phyloP scores from a whole-genome alignment of 2,113 vertebrate genomes.

The Dermatemys mawii region DNA sequence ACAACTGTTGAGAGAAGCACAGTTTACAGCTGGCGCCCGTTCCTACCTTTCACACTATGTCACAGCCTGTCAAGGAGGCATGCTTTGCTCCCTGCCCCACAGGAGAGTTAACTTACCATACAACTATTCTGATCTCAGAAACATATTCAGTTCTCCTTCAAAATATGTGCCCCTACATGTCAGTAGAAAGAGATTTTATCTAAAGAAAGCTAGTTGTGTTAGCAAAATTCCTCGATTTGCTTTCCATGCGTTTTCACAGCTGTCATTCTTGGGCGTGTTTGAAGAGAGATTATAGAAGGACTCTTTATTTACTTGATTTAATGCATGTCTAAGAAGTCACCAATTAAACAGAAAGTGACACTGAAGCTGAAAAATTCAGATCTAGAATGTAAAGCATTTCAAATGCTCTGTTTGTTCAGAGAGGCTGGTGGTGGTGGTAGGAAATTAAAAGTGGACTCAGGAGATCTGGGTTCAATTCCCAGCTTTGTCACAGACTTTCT shows the following conservation, averaged over 20 bases:
- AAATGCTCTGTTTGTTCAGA: background rate
- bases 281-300: background rate
- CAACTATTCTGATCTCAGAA: background rate
- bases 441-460: background rate
- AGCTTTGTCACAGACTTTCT: background rate
- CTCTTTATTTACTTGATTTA: background rate
- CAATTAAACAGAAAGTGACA: background rate
- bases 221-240: background rate
- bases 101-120: background rate
- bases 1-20: background rate
- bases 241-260: background rate
- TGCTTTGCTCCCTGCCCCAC: background rate
- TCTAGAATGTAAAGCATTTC: background rate
- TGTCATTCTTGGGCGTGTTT: background rate
- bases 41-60: background rate
- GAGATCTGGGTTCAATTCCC: background rate
- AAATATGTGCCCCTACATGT: background rate
- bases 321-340: background rate
- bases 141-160: background rate
- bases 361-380: background rate
- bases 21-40: background rate
- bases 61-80: background rate
- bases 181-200: background rate
- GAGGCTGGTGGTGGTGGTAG: background rate
- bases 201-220: constrained; percentile 9